Percentiles rank a stretch among this genome's conserved stretches.
Conservation (phyloP, 2,113 vertebrate genomes). For the Ailuropoda melanoleuca region DNA sequence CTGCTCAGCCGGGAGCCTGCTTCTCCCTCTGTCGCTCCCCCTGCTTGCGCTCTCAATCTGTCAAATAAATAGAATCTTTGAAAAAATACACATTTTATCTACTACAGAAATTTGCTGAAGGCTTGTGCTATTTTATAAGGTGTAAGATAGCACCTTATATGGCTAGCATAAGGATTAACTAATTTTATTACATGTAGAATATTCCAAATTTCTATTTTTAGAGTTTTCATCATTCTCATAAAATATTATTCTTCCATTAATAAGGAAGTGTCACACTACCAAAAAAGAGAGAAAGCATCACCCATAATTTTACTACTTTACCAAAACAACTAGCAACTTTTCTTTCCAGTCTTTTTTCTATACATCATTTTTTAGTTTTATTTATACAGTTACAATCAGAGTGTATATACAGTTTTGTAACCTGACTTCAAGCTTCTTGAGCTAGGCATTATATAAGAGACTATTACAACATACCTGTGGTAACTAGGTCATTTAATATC, state of each 20-base stretch:
- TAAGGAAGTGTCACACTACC: conserved; percentile 15
- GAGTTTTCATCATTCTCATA: conserved; percentile 14
- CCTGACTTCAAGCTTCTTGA: conserved; percentile 14
- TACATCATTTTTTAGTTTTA: conserved; percentile 29
- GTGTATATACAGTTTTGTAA: background rate
- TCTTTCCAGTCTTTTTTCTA: conserved; percentile 10
- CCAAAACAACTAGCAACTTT: conserved; percentile 31
- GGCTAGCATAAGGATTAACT: background rate
- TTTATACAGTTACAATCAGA: background rate
- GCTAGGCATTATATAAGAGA: background rate
- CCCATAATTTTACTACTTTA: conserved; percentile 18
- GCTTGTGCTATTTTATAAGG: background rate
- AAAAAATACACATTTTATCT: background rate
- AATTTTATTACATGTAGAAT: conserved; percentile 38
- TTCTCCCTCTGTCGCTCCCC: no score
- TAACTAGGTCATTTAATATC: conserved; percentile 55
- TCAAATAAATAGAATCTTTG: no score
- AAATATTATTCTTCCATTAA: background rate
- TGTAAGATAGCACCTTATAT: background rate
- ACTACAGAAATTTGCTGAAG: conserved; percentile 4
- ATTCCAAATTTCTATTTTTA: conserved; percentile 4
- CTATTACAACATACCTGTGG: background rate
- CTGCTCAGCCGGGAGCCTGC: no score
- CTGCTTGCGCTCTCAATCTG: no score
- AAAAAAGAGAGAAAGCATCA: background rate